phyloP scores from a whole-genome alignment of 2,888 invertebrate genomes.

The Chrysotoxum bicinctum region DNA sequence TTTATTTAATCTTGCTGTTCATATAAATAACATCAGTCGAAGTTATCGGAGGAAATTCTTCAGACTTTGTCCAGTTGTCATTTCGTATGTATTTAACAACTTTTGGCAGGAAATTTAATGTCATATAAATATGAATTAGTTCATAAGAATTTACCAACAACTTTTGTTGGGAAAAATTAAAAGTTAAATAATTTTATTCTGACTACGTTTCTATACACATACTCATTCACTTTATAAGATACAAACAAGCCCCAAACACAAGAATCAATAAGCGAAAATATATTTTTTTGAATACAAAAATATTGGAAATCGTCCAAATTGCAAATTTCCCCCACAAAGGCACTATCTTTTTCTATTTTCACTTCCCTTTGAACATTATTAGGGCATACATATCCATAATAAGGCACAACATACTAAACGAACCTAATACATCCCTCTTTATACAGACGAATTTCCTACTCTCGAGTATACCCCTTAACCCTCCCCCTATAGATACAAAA shows the following conservation, averaged over 20 bases:
- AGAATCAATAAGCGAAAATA: slow-evolving; percentile 61
- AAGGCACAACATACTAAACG: slow-evolving; percentile 65
- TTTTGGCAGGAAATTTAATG: too few relatives aligned
- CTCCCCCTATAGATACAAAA: background rate
- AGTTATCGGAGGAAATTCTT: too few relatives aligned
- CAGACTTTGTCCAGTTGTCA: too few relatives aligned
- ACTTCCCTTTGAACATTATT: slow-evolving; percentile 6
- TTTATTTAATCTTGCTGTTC: too few relatives aligned
- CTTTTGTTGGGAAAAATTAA: too few relatives aligned
- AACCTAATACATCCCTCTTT: slow-evolving; percentile 67
- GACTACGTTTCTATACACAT: too few relatives aligned
- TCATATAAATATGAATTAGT: too few relatives aligned
- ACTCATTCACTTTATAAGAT: too few relatives aligned
- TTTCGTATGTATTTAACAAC: too few relatives aligned
- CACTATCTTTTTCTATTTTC: slow-evolving; percentile 10
- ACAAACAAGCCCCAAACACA: background rate
- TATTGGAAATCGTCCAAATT: slow-evolving; percentile 68
- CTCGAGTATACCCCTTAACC: background rate
- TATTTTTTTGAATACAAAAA: slow-evolving; percentile 32
- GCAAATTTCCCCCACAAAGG: slow-evolving; percentile 38
- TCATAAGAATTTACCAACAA: too few relatives aligned
- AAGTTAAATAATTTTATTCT: too few relatives aligned
- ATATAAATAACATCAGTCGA: too few relatives aligned
- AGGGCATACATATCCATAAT: slow-evolving; percentile 55
- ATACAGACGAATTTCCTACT: background rate